phyloP scores from a whole-genome alignment of 2,113 vertebrate genomes.

The Ailurus styani region DNA sequence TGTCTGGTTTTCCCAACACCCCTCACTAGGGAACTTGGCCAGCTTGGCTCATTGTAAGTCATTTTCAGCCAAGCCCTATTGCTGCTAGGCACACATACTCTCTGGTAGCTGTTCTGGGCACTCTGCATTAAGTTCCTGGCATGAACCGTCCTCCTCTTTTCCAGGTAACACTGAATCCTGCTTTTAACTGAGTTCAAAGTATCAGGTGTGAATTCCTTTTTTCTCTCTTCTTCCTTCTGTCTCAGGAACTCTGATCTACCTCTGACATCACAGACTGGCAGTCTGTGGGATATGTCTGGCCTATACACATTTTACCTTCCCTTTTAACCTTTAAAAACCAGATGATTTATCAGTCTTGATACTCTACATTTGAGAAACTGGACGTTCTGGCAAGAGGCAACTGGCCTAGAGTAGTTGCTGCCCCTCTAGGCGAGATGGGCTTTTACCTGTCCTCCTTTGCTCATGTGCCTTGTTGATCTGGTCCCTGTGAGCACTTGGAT shows the following conservation, averaged over 20 bases:
- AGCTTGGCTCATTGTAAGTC: no score
- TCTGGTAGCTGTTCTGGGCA: background rate
- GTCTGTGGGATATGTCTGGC: background rate
- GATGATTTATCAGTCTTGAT: background rate
- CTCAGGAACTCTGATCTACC: background rate
- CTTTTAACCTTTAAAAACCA: background rate
- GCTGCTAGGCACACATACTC: background rate
- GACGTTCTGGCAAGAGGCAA: background rate
- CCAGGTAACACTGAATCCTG: background rate
- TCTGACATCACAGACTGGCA: background rate
- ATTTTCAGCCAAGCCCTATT: background rate
- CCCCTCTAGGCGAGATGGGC: no score
- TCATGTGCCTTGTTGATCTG: background rate
- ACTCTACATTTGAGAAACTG: background rate
- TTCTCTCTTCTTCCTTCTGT: background rate
- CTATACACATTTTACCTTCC: background rate
- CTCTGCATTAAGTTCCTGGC: background rate
- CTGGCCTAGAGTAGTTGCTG: background rate
- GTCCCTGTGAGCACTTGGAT: background rate
- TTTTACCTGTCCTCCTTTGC: background rate
- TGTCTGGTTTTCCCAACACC: background rate
- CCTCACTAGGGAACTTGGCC: background rate
- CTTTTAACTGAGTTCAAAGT: background rate
- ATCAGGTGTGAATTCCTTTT: background rate
- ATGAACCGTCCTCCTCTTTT: background rate